Evolutionary conservation across 1,140 invertebrate species (phyloP), one percentile per base, ranked within the genome.

Genomic region (Platyura marginata): DNA sequence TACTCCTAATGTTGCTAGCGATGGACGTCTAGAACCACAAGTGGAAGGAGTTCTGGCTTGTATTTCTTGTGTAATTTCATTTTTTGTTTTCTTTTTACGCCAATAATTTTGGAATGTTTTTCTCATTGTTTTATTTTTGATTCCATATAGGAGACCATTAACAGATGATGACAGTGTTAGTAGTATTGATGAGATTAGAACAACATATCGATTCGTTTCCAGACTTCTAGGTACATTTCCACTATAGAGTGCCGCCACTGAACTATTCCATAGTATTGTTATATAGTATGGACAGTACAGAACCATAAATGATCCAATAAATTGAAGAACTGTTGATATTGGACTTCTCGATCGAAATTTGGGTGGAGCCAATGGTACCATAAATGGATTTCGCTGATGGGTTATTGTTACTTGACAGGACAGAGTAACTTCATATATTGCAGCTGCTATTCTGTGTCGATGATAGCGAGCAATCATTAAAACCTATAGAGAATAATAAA

Each of bases 361-460:
- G 15, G 68, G 69, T 3, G 73, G 71, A 4, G 67, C 62, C 10
- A 32, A 18, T 33, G 75, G 70, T 45, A 77, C 67, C 49, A 75
- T 77, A 51, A 78, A 77, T 13, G 80, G 80, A 53, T 83, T 83
- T 35, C 77, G 63, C 53, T 84, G 80, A 51, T 84, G 81, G 0
- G 80, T 84, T 46, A 86, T 81, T 8, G 81, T 84, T 32, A 83
- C 81, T 62, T 85, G 81, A 2, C 82, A 81, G 3, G 79, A 82
- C 29, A 86, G 55, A 0, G 81, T 85, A 5, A 86, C 81, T 62
- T 86, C 80, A 59, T 82, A 86, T 46, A 87, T 82, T 5, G 82
- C 82, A 21, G 81, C 79, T 15, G 82, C 81, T 41, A 88, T 88
- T 21, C 82, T 69, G 55, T 86, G 81, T 3, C 81, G 67, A 55